A percentile compares a stretch with the other conserved stretches of the same genome.
These are phyloP conservation scores for Notodonta dromedarius DNA, from an alignment of 2,888 invertebrate species.

Conservation along the genomic window DNA sequence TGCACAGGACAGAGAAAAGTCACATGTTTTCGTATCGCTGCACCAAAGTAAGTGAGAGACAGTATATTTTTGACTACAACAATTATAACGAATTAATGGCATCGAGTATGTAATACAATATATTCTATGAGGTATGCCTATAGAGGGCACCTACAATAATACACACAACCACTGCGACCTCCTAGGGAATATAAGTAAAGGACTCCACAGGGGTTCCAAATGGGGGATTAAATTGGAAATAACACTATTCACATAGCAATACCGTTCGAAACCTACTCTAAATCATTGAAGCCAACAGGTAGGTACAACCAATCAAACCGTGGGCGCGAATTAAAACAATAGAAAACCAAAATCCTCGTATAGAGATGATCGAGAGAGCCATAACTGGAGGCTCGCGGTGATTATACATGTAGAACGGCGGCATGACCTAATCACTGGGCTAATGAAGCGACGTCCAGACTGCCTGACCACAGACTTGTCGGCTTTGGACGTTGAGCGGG, in stretches of 20 bases:
- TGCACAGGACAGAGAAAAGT: too few relatives aligned
- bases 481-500: slow-evolving; percentile 14
- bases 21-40: too few relatives aligned
- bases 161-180: too few relatives aligned
- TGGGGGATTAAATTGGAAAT: too few relatives aligned
- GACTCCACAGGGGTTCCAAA: too few relatives aligned
- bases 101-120: too few relatives aligned
- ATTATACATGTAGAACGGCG: slow-evolving; percentile 26
- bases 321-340: slow-evolving; percentile 42
- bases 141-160: too few relatives aligned
- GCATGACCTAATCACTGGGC: slow-evolving; percentile 30
- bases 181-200: too few relatives aligned
- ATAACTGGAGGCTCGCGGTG: slow-evolving; percentile 24
- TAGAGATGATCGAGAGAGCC: slow-evolving; percentile 21
- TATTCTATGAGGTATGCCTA: too few relatives aligned
- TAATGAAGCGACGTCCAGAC: slow-evolving; percentile 36
- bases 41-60: too few relatives aligned
- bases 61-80: too few relatives aligned
- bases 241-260: neutral
- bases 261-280: neutral
- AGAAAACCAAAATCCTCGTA: slow-evolving; percentile 30
- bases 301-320: slow-evolving; percentile 8
- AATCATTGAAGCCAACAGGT: neutral
- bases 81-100: too few relatives aligned
- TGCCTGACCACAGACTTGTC: slow-evolving; percentile 41